phyloP scores from a whole-genome alignment of 2,888 invertebrate species.

The Orthonevra nobilis region DNA sequence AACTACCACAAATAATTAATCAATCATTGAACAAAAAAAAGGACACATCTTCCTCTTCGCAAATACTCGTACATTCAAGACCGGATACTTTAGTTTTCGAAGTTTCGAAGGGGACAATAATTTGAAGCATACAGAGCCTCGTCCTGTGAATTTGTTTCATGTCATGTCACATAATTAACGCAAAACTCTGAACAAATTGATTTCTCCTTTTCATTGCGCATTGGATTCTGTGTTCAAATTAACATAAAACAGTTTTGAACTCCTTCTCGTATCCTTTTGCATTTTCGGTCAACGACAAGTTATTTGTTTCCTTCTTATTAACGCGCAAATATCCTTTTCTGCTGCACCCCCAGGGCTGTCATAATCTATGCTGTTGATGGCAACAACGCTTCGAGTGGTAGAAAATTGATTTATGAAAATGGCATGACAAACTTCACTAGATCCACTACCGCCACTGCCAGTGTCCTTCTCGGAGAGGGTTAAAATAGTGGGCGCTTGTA shows the following conservation, averaged over 20 bases:
- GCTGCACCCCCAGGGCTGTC: constrained; percentile 7
- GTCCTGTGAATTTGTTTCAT: background rate
- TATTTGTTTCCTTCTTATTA: background rate
- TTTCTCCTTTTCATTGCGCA: constrained; percentile 12
- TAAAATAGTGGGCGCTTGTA: background rate
- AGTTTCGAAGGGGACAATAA: background rate
- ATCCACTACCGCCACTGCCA: too few relatives aligned
- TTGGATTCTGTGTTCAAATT: constrained; percentile 20
- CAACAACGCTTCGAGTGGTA: constrained; percentile 63
- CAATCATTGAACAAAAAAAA: too few relatives aligned
- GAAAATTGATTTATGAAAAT: constrained; percentile 68
- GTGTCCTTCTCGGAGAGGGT: constrained; percentile 28
- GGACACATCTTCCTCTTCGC: too few relatives aligned
- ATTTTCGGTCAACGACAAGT: background rate
- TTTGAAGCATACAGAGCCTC: background rate
- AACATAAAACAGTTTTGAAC: constrained; percentile 4
- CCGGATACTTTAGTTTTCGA: background rate
- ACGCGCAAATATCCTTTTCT: background rate
- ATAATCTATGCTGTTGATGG: constrained; percentile 61
- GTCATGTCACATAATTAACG: constrained; percentile 10
- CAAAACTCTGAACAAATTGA: constrained; percentile 27
- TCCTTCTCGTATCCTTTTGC: background rate
- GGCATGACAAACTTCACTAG: constrained; percentile 56
- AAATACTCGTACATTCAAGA: background rate
- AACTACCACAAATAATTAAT: too few relatives aligned